Conservation (phyloP, 1,140 invertebrate species). For the Saxidomus purpurata region DNA sequence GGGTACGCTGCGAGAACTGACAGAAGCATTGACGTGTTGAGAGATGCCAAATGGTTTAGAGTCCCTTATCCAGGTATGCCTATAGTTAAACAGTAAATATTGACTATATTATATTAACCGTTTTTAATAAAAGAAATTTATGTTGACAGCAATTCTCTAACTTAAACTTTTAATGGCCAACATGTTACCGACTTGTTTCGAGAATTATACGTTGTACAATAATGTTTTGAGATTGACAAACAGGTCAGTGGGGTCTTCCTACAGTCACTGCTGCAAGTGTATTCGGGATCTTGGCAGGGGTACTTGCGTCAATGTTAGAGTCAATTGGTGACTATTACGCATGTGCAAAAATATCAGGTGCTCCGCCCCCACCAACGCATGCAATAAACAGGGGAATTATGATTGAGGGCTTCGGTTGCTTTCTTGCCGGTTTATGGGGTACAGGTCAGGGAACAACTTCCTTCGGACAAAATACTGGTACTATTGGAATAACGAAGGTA, state of each 20-base stretch:
- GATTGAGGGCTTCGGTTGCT: constrained; percentile 94
- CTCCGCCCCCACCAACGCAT: constrained; percentile 93
- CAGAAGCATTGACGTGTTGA: constrained; percentile 91
- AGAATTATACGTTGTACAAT: neutral
- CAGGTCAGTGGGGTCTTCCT: constrained; percentile 83
- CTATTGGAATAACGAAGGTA: constrained; percentile 91
- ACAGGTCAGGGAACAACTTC: constrained; percentile 95
- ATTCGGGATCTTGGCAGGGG: constrained; percentile 82
- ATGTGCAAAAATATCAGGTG: constrained; percentile 91
- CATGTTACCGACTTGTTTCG: neutral
- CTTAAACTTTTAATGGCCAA: neutral
- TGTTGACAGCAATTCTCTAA: neutral
- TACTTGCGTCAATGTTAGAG: constrained; percentile 82
- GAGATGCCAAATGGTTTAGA: constrained; percentile 93
- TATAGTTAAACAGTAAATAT: neutral
- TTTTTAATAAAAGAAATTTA: neutral
- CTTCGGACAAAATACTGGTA: constrained; percentile 94
- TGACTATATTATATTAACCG: neutral
- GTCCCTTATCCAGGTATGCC: constrained; percentile 93
- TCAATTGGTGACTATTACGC: constrained; percentile 85
- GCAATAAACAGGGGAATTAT: constrained; percentile 92
- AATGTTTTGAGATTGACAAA: neutral
- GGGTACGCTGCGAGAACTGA: constrained; percentile 93
- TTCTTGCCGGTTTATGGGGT: constrained; percentile 94
- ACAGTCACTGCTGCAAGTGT: constrained; percentile 77